phyloP scores from a whole-genome alignment of 2,113 vertebrate genomes.

The Eulacestoma nigropectus region DNA sequence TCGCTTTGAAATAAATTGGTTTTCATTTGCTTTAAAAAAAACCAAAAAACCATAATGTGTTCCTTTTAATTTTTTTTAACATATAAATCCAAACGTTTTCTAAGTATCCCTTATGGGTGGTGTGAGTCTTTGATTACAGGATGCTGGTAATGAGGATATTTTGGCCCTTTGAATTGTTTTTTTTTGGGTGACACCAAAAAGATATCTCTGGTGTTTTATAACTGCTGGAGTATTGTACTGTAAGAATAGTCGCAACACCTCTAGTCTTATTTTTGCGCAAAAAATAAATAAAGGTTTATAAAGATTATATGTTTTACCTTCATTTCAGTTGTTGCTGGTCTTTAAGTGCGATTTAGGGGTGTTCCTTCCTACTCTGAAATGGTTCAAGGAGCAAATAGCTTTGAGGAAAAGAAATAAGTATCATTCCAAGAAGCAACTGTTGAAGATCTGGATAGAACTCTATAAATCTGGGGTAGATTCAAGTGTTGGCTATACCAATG shows the following conservation, averaged over 20 bases:
- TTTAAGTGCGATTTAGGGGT: neutral
- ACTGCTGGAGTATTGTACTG: neutral
- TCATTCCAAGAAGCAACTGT: neutral
- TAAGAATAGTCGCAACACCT: neutral
- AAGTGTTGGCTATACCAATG: neutral
- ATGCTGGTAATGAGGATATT: neutral
- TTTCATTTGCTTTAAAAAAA: neutral
- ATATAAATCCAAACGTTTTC: neutral
- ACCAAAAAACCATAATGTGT: accelerated
- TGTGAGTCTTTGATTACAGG: neutral
- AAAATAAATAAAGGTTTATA: neutral
- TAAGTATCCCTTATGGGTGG: neutral
- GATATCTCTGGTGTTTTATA: neutral
- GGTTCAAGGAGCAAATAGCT: neutral
- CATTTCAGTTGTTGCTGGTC: neutral
- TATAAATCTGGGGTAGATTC: neutral
- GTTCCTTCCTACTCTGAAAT: neutral
- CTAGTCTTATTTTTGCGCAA: neutral
- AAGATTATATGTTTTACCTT: neutral
- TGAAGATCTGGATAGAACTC: neutral
- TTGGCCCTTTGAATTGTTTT: neutral
- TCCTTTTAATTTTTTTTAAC: neutral
- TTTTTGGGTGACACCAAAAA: neutral
- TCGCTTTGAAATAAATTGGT: neutral
- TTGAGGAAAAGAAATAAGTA: neutral